Conservation (phyloP, 2,113 vertebrate genomes). For the Ondatra zibethicus region DNA sequence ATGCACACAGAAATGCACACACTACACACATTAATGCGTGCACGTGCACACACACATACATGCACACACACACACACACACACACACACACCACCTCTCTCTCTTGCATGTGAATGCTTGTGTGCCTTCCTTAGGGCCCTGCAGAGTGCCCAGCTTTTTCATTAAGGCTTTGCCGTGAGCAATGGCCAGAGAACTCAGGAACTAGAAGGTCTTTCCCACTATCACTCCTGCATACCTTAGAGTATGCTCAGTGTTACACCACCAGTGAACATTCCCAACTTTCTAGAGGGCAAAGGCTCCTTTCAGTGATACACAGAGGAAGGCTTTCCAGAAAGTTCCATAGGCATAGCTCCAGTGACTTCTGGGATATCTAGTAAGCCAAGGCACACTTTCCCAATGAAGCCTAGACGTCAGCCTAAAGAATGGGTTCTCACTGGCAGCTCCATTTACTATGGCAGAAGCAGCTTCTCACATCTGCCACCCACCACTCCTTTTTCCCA, state of each 20-base stretch:
- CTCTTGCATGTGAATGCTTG: too few relatives aligned
- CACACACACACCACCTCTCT: not conserved
- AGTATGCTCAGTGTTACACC: not conserved
- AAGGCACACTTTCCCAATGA: not conserved
- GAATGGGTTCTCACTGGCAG: not conserved
- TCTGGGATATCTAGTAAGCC: not conserved
- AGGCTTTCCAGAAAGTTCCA: not conserved
- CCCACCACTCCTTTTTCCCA: not conserved
- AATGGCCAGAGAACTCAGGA: not conserved
- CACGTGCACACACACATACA: not conserved
- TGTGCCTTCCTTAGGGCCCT: not conserved
- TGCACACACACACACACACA: not conserved
- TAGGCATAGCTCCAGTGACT: not conserved
- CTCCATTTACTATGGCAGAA: not conserved
- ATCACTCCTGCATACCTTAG: accelerated
- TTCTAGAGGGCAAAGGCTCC: not conserved
- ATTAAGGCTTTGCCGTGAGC: not conserved
- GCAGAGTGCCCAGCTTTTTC: not conserved
- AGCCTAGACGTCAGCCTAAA: not conserved
- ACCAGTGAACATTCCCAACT: not conserved
- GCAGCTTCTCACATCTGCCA: not conserved
- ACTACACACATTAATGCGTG: not conserved
- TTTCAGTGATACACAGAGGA: not conserved
- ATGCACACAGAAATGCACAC: not conserved
- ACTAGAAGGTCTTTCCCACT: not conserved